Conservation (phyloP, 2,113 vertebrate genomes). For the Phaethon lepturus region DNA sequence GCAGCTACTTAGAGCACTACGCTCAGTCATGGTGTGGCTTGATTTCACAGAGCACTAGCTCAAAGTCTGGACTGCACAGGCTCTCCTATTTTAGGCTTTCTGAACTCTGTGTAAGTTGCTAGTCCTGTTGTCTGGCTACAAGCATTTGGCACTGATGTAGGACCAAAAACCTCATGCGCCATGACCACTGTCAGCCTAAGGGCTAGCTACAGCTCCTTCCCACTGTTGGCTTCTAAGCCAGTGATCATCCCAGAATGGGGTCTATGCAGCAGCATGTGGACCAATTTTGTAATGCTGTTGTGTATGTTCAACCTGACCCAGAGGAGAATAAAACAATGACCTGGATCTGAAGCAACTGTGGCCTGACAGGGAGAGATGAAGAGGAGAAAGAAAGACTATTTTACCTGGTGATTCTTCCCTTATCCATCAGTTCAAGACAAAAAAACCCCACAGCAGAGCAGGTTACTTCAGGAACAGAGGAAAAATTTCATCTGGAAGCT, state of each 20-base stretch:
- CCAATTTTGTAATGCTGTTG: neutral
- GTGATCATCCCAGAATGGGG: neutral
- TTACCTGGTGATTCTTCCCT: neutral
- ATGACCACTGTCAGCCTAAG: neutral
- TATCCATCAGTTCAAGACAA: neutral
- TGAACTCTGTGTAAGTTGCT: neutral
- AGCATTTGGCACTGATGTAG: neutral
- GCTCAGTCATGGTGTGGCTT: neutral
- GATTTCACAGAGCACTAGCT: neutral
- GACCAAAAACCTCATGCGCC: neutral
- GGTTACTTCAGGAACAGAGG: neutral
- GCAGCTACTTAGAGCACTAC: neutral
- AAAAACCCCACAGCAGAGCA: neutral
- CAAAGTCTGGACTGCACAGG: neutral
- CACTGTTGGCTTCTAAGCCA: neutral
- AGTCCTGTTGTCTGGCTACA: neutral
- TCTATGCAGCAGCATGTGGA: neutral
- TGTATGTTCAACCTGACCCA: neutral
- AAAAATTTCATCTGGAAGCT: neutral
- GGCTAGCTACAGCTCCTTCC: neutral
- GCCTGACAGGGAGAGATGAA: neutral
- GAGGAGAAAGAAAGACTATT: neutral
- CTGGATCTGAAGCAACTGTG: neutral
- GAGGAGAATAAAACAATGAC: neutral
- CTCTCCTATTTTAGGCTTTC: neutral